Conservation (phyloP, 2,113 vertebrate species). For the Ifrita kowaldi region DNA sequence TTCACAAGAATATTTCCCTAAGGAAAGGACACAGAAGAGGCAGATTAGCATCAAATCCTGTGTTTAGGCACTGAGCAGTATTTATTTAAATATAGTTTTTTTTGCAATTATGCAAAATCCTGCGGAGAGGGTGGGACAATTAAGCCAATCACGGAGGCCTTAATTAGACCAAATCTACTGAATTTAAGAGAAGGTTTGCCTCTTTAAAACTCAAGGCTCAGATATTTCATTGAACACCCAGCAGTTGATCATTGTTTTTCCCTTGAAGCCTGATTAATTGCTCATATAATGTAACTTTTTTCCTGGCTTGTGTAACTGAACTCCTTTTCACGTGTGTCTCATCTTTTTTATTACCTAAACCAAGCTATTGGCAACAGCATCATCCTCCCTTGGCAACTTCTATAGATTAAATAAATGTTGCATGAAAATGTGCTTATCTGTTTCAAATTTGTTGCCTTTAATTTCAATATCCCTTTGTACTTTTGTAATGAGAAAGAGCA, state of each 20-base stretch:
- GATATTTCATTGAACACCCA: not conserved
- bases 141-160: not conserved
- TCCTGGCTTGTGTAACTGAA: not conserved
- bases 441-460: not conserved
- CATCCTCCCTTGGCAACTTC: not conserved
- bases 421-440: not conserved
- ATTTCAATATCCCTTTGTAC: not conserved
- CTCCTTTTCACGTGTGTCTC: not conserved
- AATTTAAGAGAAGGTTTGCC: not conserved
- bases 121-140: not conserved
- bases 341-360: not conserved
- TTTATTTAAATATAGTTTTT: not conserved
- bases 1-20: not conserved
- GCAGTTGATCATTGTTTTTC: not conserved
- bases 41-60: not conserved
- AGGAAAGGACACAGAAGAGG: not conserved
- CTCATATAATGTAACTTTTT: not conserved
- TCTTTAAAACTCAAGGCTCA: not conserved
- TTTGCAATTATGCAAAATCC: not conserved
- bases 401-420: not conserved
- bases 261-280: constrained; percentile 14
- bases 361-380: not conserved
- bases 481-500: not conserved
- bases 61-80: rapidly evolving
- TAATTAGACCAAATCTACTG: not conserved